phyloP scores from a whole-genome alignment of 2,888 invertebrate species.

The Synergus japonicus region DNA sequence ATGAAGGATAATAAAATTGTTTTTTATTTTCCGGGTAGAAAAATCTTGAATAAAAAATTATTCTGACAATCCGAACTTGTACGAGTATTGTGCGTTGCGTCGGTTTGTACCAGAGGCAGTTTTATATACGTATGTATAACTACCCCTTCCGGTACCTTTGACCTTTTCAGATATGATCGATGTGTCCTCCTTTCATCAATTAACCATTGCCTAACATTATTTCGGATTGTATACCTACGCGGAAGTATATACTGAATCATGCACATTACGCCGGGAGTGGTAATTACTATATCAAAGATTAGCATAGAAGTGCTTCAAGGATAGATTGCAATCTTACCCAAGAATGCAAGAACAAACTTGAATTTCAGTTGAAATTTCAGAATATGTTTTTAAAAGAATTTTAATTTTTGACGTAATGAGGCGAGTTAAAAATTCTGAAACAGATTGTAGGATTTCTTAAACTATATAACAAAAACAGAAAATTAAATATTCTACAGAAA shows the following conservation, averaged over 20 bases:
- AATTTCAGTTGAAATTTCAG: neutral
- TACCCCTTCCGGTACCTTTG: slow-evolving; percentile 45
- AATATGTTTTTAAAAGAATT: neutral
- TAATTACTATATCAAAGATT: slow-evolving; percentile 8
- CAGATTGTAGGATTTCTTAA: neutral
- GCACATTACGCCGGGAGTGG: slow-evolving; percentile 5
- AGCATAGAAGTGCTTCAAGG: neutral
- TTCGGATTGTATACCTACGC: slow-evolving; percentile 38
- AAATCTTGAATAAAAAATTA: neutral
- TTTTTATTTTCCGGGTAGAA: neutral
- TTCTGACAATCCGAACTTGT: neutral
- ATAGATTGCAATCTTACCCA: neutral
- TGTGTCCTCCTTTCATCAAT: slow-evolving; percentile 53
- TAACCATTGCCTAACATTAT: slow-evolving; percentile 49
- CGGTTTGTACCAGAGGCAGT: neutral
- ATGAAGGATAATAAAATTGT: too few species aligned
- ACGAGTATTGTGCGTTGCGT: neutral
- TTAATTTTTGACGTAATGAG: neutral
- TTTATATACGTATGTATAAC: slow-evolving; percentile 6
- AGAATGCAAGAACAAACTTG: neutral
- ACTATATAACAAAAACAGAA: neutral
- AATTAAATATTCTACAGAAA: neutral
- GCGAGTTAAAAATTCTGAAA: neutral
- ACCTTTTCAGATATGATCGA: slow-evolving; percentile 52
- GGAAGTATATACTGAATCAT: slow-evolving; percentile 29